A percentile compares a stretch with the other conserved stretches of the same genome.
These are phyloP conservation scores for Hippoglossus hippoglossus DNA, from an alignment of 2,797 vertebrate genomes.

Conservation along the genomic window DNA sequence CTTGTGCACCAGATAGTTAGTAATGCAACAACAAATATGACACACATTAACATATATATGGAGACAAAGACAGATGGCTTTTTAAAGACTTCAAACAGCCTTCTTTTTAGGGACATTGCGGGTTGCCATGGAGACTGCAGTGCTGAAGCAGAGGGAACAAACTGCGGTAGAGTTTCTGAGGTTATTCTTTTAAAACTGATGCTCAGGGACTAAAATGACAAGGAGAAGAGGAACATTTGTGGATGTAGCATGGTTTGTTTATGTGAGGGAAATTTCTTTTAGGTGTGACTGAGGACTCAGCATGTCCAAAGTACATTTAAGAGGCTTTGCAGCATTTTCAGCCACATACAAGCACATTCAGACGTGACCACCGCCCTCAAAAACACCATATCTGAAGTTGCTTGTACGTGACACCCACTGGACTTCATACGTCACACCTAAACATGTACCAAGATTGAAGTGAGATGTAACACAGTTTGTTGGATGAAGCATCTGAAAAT, in stretches of 20 bases:
- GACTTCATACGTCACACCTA: no score
- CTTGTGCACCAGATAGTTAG: slow-evolving; percentile 34
- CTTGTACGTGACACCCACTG: no score
- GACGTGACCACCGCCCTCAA: no score
- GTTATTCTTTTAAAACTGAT: slow-evolving; percentile 4
- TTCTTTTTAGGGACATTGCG: slow-evolving; percentile 12
- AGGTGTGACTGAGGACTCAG: no score
- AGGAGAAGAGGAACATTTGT: neutral
- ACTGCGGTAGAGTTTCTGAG: slow-evolving; percentile 18
- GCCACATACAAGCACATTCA: no score
- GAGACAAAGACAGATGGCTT: slow-evolving; percentile 44
- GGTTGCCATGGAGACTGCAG: slow-evolving; percentile 36
- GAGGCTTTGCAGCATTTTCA: no score
- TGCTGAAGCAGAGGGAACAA: slow-evolving; percentile 21
- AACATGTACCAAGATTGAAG: no score
- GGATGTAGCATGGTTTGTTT: neutral
- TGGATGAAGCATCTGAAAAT: no score
- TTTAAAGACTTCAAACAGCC: slow-evolving; percentile 34
- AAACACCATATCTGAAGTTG: no score
- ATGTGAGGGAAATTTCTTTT: no score
- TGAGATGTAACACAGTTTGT: no score
- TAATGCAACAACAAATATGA: slow-evolving; percentile 29
- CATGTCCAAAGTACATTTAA: no score
- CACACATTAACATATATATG: slow-evolving; percentile 26
- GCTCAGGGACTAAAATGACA: neutral